Conservation (phyloP, 1,140 invertebrate genomes). For the Cheumatopsyche charites region DNA sequence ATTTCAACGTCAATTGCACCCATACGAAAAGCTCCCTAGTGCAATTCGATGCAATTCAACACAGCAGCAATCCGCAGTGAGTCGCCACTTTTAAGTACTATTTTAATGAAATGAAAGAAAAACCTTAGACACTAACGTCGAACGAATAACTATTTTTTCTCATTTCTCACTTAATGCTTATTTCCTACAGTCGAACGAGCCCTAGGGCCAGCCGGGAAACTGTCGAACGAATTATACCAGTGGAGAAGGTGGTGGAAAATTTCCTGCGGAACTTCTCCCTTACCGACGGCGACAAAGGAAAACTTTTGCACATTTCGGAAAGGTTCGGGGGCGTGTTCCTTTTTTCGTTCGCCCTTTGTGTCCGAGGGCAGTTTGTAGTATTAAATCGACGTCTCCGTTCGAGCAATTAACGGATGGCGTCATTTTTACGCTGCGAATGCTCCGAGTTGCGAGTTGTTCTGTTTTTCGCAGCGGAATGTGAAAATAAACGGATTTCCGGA, state of each 20-base stretch:
- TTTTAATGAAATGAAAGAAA: too few relatives aligned
- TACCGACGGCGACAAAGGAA: constrained; percentile 9
- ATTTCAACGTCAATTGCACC: too few relatives aligned
- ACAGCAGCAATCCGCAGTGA: too few relatives aligned
- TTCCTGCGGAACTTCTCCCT: constrained; percentile 22
- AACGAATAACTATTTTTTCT: constrained; percentile 16
- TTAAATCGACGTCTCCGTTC: constrained; percentile 23
- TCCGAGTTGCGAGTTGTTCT: too few relatives aligned
- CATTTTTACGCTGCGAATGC: too few relatives aligned
- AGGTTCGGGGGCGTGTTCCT: constrained; percentile 10
- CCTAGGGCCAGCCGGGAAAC: constrained; percentile 10
- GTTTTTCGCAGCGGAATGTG: too few relatives aligned
- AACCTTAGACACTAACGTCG: constrained; percentile 13
- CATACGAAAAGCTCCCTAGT: too few relatives aligned
- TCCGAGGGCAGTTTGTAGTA: constrained; percentile 34
- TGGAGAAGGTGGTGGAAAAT: not conserved
- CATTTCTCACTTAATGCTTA: constrained; percentile 13
- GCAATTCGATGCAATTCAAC: too few relatives aligned
- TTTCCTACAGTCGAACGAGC: constrained; percentile 12
- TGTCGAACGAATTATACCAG: constrained; percentile 24
- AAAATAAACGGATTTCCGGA: too few relatives aligned
- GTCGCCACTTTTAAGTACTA: too few relatives aligned
- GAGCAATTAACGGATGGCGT: not conserved
- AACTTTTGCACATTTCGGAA: constrained; percentile 30
- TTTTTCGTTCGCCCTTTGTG: constrained; percentile 26